A percentile compares a stretch with the other conserved stretches of the same genome.
phyloP scores from a whole-genome alignment of 2,888 invertebrate species.

The Chironomus tentans region DNA sequence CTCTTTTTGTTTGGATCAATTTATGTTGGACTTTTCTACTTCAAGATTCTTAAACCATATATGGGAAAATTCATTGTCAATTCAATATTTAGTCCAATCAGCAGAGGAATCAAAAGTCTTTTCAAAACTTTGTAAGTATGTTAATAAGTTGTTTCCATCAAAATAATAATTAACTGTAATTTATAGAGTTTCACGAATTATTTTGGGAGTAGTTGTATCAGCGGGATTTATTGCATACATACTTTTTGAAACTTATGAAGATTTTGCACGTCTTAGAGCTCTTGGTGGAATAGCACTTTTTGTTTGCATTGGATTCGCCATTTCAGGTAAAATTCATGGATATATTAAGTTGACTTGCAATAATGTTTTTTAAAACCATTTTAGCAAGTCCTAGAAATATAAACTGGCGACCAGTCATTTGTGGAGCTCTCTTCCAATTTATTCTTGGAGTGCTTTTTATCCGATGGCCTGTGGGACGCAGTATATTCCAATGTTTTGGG shows the following conservation, averaged over 20 bases:
- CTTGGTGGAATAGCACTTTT: slow-evolving; percentile 56
- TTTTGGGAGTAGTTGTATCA: slow-evolving; percentile 43
- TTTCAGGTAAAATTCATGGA: slow-evolving; percentile 41
- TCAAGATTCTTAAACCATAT: slow-evolving; percentile 50
- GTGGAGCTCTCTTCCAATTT: slow-evolving; percentile 77
- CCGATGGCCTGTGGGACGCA: slow-evolving; percentile 69
- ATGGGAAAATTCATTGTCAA: slow-evolving; percentile 43
- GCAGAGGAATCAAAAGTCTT: slow-evolving; percentile 28
- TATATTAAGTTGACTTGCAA: no score
- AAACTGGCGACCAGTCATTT: slow-evolving; percentile 69
- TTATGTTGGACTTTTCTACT: slow-evolving; percentile 56
- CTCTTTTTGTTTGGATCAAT: slow-evolving; percentile 51
- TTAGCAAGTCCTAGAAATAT: slow-evolving; percentile 42
- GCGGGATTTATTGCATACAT: slow-evolving; percentile 50
- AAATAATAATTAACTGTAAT: no score
- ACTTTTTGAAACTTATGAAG: slow-evolving; percentile 51
- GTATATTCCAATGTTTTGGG: slow-evolving; percentile 53
- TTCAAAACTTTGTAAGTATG: neutral
- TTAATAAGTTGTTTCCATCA: no score
- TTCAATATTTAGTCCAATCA: slow-evolving; percentile 38
- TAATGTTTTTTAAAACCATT: no score
- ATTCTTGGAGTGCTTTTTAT: slow-evolving; percentile 75
- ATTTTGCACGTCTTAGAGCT: slow-evolving; percentile 55
- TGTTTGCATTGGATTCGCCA: slow-evolving; percentile 49
- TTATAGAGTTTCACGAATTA: slow-evolving; percentile 44